phyloP scores from a whole-genome alignment of 1,140 invertebrate species.

The Drosophila saltans region DNA sequence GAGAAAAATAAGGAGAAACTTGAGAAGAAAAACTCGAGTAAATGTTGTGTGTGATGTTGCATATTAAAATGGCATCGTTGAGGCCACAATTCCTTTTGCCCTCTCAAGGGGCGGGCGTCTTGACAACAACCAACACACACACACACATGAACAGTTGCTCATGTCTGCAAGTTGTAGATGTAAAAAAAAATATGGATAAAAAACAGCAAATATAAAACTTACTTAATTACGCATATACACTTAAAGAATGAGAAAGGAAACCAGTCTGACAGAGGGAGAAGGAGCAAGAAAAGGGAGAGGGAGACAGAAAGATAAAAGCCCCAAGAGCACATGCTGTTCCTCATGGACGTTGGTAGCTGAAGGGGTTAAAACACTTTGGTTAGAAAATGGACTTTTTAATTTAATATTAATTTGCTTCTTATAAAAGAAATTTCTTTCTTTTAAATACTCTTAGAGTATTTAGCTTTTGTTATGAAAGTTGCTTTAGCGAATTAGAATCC shows the following conservation, averaged over 20 bases:
- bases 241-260: constrained; percentile 5
- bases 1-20: neutral
- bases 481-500: too few species aligned
- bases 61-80: constrained; percentile 46
- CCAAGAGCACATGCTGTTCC: neutral
- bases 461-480: too few species aligned
- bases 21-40: constrained; percentile 22
- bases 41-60: constrained; percentile 32
- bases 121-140: constrained; percentile 3
- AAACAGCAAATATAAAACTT: constrained; percentile 13
- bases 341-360: neutral
- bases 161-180: constrained; percentile 35
- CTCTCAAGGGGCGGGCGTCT: neutral
- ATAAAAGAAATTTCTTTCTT: too few species aligned
- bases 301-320: neutral
- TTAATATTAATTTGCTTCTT: neutral
- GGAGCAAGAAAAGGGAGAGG: too few species aligned
- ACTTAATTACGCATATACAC: constrained; percentile 43
- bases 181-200: constrained; percentile 24
- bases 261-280: neutral
- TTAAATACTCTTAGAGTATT: too few species aligned
- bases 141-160: constrained; percentile 6
- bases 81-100: constrained; percentile 6
- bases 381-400: neutral
- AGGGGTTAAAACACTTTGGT: neutral